These are phyloP conservation scores for Erythrolamprus reginae DNA, from an alignment of 2,113 vertebrate genomes.

Conservation along the genomic window DNA sequence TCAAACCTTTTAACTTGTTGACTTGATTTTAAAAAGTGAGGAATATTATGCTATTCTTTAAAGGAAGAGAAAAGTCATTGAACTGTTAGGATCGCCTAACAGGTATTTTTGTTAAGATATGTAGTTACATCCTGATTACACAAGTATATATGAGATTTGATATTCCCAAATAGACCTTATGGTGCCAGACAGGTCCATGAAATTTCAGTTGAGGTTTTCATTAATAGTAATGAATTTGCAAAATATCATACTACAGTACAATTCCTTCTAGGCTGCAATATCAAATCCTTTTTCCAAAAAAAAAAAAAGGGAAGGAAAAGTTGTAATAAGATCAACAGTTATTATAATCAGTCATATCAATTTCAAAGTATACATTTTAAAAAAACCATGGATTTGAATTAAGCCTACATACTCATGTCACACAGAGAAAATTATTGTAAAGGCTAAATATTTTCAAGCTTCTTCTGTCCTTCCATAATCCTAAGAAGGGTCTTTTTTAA, in stretches of 20 bases:
- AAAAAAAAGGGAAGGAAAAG: not conserved
- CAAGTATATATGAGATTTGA: constrained; percentile 53
- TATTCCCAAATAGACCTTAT: constrained; percentile 47
- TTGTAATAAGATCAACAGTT: not conserved
- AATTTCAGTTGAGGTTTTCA: constrained; percentile 61
- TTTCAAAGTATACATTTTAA: not conserved
- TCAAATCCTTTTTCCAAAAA: not conserved
- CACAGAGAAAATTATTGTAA: not conserved
- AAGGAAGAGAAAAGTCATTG: constrained; percentile 28
- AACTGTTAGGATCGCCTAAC: constrained; percentile 44
- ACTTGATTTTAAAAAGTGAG: not conserved
- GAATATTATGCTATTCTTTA: not conserved
- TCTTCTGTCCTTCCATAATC: not conserved
- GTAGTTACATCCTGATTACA: constrained; percentile 69
- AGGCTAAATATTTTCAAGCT: not conserved
- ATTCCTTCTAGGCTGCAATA: not conserved
- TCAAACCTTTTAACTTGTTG: constrained; percentile 25
- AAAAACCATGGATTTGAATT: not conserved
- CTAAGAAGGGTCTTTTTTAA: not conserved
- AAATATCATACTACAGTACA: constrained; percentile 22
- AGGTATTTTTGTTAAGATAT: constrained; percentile 66
- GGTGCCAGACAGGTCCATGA: constrained; percentile 46
- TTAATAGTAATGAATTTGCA: constrained; percentile 55
- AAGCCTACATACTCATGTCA: not conserved
- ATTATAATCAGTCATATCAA: not conserved